phyloP scores from a whole-genome alignment of 1,140 invertebrate genomes.

The Tribolium castaneum region DNA sequence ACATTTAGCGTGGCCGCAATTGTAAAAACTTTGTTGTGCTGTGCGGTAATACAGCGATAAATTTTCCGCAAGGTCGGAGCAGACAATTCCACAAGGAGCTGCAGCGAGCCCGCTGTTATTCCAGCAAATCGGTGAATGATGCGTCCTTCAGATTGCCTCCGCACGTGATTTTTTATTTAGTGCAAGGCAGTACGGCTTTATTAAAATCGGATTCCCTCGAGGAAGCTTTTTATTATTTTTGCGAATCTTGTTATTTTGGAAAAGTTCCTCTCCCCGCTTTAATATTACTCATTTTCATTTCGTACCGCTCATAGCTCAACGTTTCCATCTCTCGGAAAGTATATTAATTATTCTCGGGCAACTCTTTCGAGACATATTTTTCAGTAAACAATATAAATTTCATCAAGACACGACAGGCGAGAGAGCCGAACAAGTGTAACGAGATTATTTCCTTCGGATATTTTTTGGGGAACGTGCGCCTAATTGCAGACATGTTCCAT shows the following conservation, averaged over 20 bases:
- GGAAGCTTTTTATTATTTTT: constrained; percentile 22
- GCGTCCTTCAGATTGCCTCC: not conserved
- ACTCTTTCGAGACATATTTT: constrained; percentile 33
- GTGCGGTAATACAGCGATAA: too few species aligned
- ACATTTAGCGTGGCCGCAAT: too few species aligned
- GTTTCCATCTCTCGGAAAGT: constrained; percentile 34
- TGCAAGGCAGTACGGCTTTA: not conserved
- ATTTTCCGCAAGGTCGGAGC: not conserved
- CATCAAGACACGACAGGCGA: constrained; percentile 18
- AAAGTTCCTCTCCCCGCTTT: constrained; percentile 31
- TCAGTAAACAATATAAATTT: constrained; percentile 35
- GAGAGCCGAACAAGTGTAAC: not conserved
- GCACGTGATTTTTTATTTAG: constrained; percentile 22
- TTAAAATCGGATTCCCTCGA: constrained; percentile 12
- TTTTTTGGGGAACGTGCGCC: not conserved
- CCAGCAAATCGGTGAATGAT: not conserved
- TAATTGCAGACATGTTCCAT: constrained; percentile 31
- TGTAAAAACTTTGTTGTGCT: too few species aligned
- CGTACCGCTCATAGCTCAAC: constrained; percentile 13
- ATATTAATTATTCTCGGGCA: constrained; percentile 38
- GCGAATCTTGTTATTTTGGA: constrained; percentile 30
- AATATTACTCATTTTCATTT: constrained; percentile 38
- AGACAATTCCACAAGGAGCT: not conserved
- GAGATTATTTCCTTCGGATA: constrained; percentile 7
- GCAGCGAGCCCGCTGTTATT: not conserved